Evolutionary conservation across 2,888 invertebrate genomes (phyloP), one percentile per base, ranked within the genome.

Genomic region (Orchesella flavescens): DNA sequence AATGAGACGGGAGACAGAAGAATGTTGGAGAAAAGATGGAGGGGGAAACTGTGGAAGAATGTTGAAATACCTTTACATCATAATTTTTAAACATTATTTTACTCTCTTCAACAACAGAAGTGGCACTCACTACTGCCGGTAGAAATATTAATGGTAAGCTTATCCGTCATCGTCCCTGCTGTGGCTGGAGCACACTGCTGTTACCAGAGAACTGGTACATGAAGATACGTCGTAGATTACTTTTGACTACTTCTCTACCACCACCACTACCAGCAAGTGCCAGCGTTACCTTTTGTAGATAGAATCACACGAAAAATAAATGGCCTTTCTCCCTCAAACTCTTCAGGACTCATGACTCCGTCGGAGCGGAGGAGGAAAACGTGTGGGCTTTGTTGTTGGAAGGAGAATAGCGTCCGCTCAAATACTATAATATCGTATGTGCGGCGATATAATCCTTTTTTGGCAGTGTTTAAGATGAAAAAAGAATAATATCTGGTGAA

Each of bases 1-100:
- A 81, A 81, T 81, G 81, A 81, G 81, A 81, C 74, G 74, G 49
- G 69, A 81, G 63, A 74, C 69, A 61, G 74, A 81, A 75, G 53
- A 66, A 19, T 17, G 15, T 5, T 15, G 44, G n/a, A 49, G 49
- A n/a, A 49, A 10, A 49, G 49, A 19, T 23, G 15, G 21, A 59
- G n/a, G n/a, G n/a, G n/a, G n/a, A n/a, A n/a, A n/a, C n/a, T n/a
- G n/a, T n/a, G n/a, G n/a, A n/a, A n/a, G 61, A 57, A 49, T 80
- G 80, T 53, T 79, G 79, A 79, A 79, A 79, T 65, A 77, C 49
- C 17, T 24, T 55, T 21, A 44, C 19, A 12, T 77, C 61, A 49
- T 63, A 69, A 61, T 79, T 69, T 71, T 69, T 72, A 61, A 59
- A 49, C 71, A 65, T 63, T n/a, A n/a, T n/a, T 71, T 65, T 65